Base-by-base conservation (phyloP, 2,888 invertebrate genomes). In the Coelogynopora nodosa region DNA sequence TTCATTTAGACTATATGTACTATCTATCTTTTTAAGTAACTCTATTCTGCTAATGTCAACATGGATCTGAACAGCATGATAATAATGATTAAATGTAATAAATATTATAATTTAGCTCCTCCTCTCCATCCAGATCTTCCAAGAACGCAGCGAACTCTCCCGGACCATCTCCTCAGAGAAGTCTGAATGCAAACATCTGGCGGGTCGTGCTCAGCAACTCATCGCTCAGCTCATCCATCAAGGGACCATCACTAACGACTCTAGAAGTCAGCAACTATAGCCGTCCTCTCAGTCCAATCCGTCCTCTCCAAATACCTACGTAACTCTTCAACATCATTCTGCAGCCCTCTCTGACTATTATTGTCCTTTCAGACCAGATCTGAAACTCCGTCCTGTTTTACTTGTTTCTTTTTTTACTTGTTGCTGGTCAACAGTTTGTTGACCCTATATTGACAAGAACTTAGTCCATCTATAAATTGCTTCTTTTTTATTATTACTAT, bases 351-450 rank as follows among this genome's bases (percentile, higher is more conserved):
- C n/a, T n/a, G n/a, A n/a, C n/a, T n/a, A n/a, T n/a, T n/a, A n/a
- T n/a, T n/a, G n/a, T n/a, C n/a, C n/a, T n/a, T 49, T 49, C 18
- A 13, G 49, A 49, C 18, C 49, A 13, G 49, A 49, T 49, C 49
- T 49, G 49, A 49, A 13, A 49, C 5, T 74, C 23, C 74, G 74
- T 74, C 74, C 74, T 2, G 23, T 2, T 13, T 13, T 74, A n/a
- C 10, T 74, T 74, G 5, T 74, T 74, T 74, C n/a, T n/a, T n/a
- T n/a, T n/a, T n/a, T n/a, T n/a, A n/a, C 74, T 74, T 74, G 74
- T 74, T 74, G 74, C 74, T 74, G 10, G 10, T 74, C 23, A 74
- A 5, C 23, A 13, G 5, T 49, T 49, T 49, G n/a, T n/a, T n/a
- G n/a, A n/a, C n/a, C n/a, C n/a, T n/a, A n/a, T n/a, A n/a, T n/a